Evolutionary conservation across 2,113 vertebrate genomes (phyloP).

Genomic region (Ptilonorhynchus violaceus): DNA sequence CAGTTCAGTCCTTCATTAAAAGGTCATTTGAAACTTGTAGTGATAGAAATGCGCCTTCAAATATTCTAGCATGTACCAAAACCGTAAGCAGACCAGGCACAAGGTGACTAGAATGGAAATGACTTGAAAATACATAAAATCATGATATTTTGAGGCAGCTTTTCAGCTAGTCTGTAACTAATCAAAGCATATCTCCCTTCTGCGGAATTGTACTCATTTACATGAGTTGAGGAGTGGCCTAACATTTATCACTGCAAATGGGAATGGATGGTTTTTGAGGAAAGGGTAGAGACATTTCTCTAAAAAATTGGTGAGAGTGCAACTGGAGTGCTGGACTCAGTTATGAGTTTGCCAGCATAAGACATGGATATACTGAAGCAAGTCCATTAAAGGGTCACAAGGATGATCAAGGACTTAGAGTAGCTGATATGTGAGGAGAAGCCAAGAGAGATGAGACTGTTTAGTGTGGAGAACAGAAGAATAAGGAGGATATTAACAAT

Average conservation of each 20-base stretch:
- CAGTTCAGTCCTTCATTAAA: constrained; percentile 14
- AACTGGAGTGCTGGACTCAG: neutral
- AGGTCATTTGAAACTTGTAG: neutral
- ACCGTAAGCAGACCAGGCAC: neutral
- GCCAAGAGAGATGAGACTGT: neutral
- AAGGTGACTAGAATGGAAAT: neutral
- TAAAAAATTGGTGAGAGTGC: neutral
- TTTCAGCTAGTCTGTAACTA: neutral
- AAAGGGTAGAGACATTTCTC: neutral
- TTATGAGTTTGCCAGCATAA: neutral
- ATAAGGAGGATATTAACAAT: neutral
- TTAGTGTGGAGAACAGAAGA: neutral
- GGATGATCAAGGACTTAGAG: neutral
- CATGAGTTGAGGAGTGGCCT: neutral
- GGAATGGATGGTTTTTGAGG: neutral
- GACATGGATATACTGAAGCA: fast-evolving
- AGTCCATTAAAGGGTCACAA: neutral
- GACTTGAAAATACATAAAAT: neutral
- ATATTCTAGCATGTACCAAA: neutral
- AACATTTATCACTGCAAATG: neutral
- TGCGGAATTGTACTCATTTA: neutral
- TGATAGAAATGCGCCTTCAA: neutral
- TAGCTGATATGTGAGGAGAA: neutral
- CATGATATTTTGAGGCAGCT: neutral
- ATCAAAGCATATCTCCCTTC: neutral